Conservation (phyloP, 2,113 vertebrate genomes). For the Heterotilapia buettikoferi region DNA sequence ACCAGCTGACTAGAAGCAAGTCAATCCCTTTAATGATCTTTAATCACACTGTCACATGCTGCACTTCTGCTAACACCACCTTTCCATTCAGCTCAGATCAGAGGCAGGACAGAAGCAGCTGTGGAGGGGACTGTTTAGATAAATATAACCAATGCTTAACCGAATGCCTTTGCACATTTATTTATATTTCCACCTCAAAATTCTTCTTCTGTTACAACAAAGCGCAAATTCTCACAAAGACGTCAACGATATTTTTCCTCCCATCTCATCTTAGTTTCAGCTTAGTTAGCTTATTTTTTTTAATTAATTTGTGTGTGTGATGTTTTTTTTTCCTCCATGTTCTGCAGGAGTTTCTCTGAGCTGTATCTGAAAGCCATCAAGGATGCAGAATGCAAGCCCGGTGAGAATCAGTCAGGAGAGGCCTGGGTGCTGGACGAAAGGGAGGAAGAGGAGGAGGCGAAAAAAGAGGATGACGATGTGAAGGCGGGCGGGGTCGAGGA, state of each 20-base stretch:
- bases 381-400: constrained; percentile 77
- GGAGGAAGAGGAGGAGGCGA: constrained; percentile 50
- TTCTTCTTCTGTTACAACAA: constrained; percentile 6
- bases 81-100: constrained; percentile 1
- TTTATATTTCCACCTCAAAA: background rate
- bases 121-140: background rate
- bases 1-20: constrained; percentile 52
- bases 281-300: background rate
- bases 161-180: background rate
- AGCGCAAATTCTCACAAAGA: background rate
- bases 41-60: constrained; percentile 22
- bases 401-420: constrained; percentile 66
- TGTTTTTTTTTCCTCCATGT: background rate
- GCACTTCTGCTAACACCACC: background rate
- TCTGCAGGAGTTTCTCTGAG: constrained; percentile 84
- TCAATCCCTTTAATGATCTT: constrained; percentile 53
- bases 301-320: background rate
- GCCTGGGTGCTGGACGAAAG: constrained; percentile 74
- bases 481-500: background rate
- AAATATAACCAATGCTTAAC: background rate
- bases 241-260: background rate
- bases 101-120: constrained; percentile 10
- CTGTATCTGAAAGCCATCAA: constrained; percentile 85
- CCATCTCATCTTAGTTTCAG: background rate
- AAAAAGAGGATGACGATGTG: constrained; percentile 33